A percentile compares a stretch with the other conserved stretches of the same genome.
phyloP scores from a whole-genome alignment of 1,140 invertebrate genomes.

The Mya arenaria region DNA sequence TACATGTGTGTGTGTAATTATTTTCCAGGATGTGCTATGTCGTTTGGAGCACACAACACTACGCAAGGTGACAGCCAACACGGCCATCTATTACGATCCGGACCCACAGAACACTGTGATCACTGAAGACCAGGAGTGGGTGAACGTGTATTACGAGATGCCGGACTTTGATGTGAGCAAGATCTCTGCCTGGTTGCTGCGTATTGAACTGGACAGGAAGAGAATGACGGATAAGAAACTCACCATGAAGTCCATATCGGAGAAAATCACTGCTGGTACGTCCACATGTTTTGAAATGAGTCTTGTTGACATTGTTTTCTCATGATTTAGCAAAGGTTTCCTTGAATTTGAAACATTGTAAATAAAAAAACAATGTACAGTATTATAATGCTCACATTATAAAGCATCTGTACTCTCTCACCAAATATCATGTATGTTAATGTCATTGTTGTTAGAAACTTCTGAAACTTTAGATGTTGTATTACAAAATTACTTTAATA shows the following conservation, averaged over 20 bases:
- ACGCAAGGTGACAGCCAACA: slow-evolving; percentile 98
- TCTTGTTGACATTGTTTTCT: too few species aligned
- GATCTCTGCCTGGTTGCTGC: slow-evolving; percentile 98
- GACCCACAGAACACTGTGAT: slow-evolving; percentile 99
- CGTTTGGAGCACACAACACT: slow-evolving; percentile 98
- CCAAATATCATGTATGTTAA: too few species aligned
- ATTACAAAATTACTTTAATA: too few species aligned
- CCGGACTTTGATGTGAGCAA: slow-evolving; percentile 98
- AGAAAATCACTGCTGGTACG: slow-evolving; percentile 95
- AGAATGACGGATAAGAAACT: slow-evolving; percentile 99
- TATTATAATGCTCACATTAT: too few species aligned
- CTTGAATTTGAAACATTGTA: too few species aligned
- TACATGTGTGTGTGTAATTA: too few species aligned
- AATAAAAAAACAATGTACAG: too few species aligned
- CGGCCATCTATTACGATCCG: slow-evolving; percentile 99
- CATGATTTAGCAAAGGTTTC: too few species aligned
- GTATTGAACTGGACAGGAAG: slow-evolving; percentile 99
- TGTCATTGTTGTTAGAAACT: too few species aligned
- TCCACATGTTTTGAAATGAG: too few species aligned
- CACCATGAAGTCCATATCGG: slow-evolving; percentile 99
- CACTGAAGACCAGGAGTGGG: slow-evolving; percentile 98
- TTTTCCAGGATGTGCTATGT: slow-evolving; percentile 95
- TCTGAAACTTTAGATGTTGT: too few species aligned
- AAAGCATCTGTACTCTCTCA: too few species aligned
- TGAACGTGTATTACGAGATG: slow-evolving; percentile 99